phyloP scores from a whole-genome alignment of 2,888 invertebrate species.

The Sinelater perroti region DNA sequence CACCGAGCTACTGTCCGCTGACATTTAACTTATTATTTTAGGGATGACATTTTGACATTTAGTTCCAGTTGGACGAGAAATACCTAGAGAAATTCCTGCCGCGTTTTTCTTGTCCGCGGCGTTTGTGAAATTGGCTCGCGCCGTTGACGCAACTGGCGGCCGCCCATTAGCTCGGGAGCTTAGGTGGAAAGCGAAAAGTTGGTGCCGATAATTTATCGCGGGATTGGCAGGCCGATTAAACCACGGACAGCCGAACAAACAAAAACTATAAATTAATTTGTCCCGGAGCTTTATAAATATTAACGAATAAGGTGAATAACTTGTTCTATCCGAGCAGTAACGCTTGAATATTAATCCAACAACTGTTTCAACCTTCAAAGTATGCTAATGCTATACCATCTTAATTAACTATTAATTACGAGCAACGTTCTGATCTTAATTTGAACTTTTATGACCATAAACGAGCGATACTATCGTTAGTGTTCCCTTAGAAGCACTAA shows the following conservation, averaged over 20 bases:
- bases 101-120: background rate
- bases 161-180: background rate
- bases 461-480: conserved; percentile 13
- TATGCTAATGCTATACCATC: conserved; percentile 33
- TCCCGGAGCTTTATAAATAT: conserved; percentile 29
- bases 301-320: conserved; percentile 38
- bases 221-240: conserved; percentile 16
- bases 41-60: conserved; percentile 31
- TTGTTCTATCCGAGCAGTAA: conserved; percentile 33
- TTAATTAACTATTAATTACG: conserved; percentile 30
- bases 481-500: conserved; percentile 2
- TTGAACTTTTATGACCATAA: conserved; percentile 19
- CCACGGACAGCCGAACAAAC: conserved; percentile 13
- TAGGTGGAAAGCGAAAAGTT: conserved; percentile 5
- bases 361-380: conserved; percentile 33
- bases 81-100: conserved; percentile 11
- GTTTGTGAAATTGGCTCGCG: conserved; percentile 11
- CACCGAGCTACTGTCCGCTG: conserved; percentile 30
- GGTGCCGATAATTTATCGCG: conserved; percentile 17
- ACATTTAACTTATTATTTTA: conserved; percentile 34
- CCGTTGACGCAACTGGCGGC: background rate
- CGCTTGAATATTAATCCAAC: conserved; percentile 29
- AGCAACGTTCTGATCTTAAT: conserved; percentile 13
- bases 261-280: conserved; percentile 19
- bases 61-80: conserved; percentile 24